Conservation (phyloP, 2,113 vertebrate genomes). For the Siniperca knerii region DNA sequence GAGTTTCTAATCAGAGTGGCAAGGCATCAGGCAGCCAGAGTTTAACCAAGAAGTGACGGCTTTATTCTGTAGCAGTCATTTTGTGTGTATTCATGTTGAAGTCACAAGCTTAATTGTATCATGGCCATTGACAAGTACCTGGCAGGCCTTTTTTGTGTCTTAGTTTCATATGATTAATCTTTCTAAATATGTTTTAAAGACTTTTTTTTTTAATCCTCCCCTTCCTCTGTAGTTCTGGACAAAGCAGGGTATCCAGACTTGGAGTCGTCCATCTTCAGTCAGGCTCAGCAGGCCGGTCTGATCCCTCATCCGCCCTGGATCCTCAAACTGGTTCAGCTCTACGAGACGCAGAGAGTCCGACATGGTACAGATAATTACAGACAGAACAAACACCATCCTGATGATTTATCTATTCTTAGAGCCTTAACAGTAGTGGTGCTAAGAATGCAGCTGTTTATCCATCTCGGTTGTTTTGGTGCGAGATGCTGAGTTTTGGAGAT, state of each 20-base stretch:
- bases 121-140: background rate
- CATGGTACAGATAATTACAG: slow-evolving; percentile 78
- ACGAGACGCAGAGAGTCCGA: slow-evolving; percentile 88
- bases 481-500: too few species aligned
- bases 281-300: slow-evolving; percentile 85
- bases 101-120: too few species aligned
- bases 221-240: slow-evolving; percentile 79
- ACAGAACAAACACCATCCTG: background rate
- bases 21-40: background rate
- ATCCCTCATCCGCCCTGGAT: slow-evolving; percentile 88
- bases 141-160: background rate
- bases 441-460: too few species aligned
- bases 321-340: slow-evolving; percentile 90
- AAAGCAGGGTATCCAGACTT: slow-evolving; percentile 88
- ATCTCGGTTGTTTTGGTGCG: too few species aligned
- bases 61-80: background rate
- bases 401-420: background rate
- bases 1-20: too few species aligned
- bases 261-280: slow-evolving; percentile 83
- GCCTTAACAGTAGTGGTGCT: background rate
- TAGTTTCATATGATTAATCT: background rate
- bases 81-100: background rate
- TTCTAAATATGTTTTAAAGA: background rate
- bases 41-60: background rate
- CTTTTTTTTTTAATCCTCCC: too few species aligned